Evolutionary conservation across 2,113 vertebrate genomes (phyloP).

Genomic region (Speoplatyrhinus poulsoni): DNA sequence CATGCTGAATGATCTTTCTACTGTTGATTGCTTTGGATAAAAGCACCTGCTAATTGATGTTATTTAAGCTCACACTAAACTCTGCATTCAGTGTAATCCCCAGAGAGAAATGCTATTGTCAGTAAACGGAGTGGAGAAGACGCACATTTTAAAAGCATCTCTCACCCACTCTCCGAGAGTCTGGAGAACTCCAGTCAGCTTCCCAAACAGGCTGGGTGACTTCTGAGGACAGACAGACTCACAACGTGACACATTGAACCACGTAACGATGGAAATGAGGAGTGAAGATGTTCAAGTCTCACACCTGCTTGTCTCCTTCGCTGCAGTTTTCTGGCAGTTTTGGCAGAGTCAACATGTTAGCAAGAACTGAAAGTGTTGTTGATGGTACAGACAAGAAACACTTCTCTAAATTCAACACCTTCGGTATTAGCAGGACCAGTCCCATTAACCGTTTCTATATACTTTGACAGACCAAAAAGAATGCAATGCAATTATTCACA

Average conservation of each 20-base stretch:
- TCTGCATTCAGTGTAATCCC: too few relatives aligned
- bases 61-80: too few relatives aligned
- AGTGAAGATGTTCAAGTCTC: background rate
- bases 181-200: slow-evolving; percentile 67
- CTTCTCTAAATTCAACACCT: background rate
- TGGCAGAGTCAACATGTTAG: slow-evolving; percentile 8
- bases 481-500: too few relatives aligned
- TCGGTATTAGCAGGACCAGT: background rate
- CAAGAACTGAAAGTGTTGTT: background rate
- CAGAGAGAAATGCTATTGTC: too few relatives aligned
- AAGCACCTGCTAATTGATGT: too few relatives aligned
- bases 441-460: background rate
- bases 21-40: too few relatives aligned
- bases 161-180: slow-evolving; percentile 70
- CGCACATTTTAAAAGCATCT: slow-evolving; percentile 35
- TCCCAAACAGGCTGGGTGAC: slow-evolving; percentile 59
- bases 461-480: background rate
- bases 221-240: slow-evolving; percentile 37
- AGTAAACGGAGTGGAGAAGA: too few relatives aligned
- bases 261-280: background rate
- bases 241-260: background rate
- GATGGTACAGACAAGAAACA: background rate
- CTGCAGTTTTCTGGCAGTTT: slow-evolving; percentile 40
- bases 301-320: slow-evolving; percentile 62
- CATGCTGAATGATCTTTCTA: too few relatives aligned